Base-by-base conservation (phyloP, 1,140 invertebrate genomes). In the Ephestia elutella region DNA sequence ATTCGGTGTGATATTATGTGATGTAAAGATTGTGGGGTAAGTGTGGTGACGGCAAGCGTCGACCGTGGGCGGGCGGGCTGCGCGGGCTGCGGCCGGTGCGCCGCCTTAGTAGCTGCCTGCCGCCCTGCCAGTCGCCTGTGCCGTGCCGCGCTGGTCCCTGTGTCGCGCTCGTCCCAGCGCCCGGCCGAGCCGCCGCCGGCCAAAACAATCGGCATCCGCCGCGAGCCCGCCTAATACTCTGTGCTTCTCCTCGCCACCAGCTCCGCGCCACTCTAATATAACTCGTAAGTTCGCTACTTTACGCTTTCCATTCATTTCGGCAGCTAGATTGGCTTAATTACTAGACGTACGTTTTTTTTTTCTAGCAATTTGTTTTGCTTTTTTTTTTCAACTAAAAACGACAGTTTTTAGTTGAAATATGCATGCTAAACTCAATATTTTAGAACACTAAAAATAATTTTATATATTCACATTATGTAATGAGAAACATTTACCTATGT, bases 21-120 rank as follows among this genome's bases (percentile, higher is more conserved):
- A 73, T 73, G 72, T 80, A 73, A 75, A 74, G 71, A 78, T 75
- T 79, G 76, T 75, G 70, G 75, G 73, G 70, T 81, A 81, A 82
- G 73, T 75, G 73, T 73, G 74, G 73, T 81, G 81, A 78, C 78
- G 76, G 73, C 65, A 69, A 65, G 58, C 65, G 63, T 49, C 65
- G 51, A 66, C 66, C 75, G 78, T 81, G 70, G 64, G 67, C 66
- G 78, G 78, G 78, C 78, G 75, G 74, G 68, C 60, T 76, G 78
- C 71, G 82, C 76, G 71, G 70, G 64, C 68, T 63, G 69, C 58
- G 58, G 66, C 58, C 63, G 65, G 58, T 65, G 70, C 71, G 72
- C 72, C 68, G 71, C 71, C 65, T 68, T 78, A 85, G 82, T 83
- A 67, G 68, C 66, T 63, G 70, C 66, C 70, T 65, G 78, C 71